Conservation (phyloP, 2,113 vertebrate species). For the Pavo muticus region DNA sequence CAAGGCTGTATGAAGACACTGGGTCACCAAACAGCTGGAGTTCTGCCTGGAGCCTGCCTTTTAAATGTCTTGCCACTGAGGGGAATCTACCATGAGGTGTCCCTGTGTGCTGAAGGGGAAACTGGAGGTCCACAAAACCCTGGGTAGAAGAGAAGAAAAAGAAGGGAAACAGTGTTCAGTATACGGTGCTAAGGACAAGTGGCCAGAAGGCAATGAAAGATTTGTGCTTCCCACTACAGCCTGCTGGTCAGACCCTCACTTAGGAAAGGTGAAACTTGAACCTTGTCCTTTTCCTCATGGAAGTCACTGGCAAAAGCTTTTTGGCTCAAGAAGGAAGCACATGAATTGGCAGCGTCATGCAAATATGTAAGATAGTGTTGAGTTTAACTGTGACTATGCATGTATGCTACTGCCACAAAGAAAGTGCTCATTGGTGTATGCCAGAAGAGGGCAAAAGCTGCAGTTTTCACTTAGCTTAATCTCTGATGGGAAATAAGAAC, state of each 20-base stretch:
- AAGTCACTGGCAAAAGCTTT: background rate
- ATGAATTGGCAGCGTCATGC: background rate
- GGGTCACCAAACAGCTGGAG: background rate
- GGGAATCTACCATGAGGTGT: fast-evolving
- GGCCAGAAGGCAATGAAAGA: background rate
- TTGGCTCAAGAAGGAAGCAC: background rate
- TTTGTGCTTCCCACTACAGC: fast-evolving
- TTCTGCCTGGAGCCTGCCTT: background rate
- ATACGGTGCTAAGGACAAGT: background rate
- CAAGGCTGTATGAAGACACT: constrained; percentile 54
- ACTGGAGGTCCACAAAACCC: background rate
- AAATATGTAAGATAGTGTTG: background rate
- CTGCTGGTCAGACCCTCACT: background rate
- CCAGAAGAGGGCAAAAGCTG: background rate
- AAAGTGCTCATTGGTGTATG: background rate
- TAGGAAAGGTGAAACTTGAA: background rate
- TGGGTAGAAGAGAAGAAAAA: background rate
- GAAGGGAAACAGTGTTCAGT: background rate
- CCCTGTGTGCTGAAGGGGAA: fast-evolving
- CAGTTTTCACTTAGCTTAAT: background rate
- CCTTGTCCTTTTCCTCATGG: background rate
- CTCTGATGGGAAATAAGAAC: background rate
- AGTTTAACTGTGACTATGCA: background rate
- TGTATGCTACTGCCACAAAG: background rate
- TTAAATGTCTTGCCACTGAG: background rate